These are phyloP conservation scores for Glyptemys insculpta DNA, from an alignment of 2,797 vertebrate species.

Conservation along the genomic window DNA sequence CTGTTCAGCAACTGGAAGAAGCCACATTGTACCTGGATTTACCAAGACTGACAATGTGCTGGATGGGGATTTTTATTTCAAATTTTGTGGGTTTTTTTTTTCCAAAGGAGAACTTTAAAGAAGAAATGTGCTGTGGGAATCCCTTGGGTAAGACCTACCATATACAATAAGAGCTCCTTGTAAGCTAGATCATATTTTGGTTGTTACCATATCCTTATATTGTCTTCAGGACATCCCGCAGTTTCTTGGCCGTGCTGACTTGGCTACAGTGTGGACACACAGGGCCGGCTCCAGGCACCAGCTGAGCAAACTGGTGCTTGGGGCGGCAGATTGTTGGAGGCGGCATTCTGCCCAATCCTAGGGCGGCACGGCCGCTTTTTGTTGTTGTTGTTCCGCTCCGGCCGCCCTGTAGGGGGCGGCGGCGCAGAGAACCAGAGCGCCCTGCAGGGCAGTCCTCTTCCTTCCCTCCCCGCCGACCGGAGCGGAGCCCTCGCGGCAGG, in stretches of 20 bases:
- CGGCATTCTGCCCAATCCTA: too few species aligned
- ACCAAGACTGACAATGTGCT: background rate
- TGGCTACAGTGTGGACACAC: background rate
- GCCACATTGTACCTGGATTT: background rate
- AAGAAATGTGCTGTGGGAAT: background rate
- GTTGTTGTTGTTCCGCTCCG: too few species aligned
- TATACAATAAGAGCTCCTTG: background rate
- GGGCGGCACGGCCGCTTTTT: too few species aligned
- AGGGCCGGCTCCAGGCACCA: too few species aligned
- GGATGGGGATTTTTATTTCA: background rate
- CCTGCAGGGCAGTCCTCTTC: too few species aligned
- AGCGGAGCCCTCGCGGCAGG: too few species aligned
- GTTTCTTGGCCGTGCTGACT: background rate
- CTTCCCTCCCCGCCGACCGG: too few species aligned
- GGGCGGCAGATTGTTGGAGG: too few species aligned
- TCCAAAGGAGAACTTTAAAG: background rate
- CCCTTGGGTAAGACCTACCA: background rate
- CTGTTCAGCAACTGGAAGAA: background rate
- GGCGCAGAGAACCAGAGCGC: too few species aligned
- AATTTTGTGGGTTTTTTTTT: background rate
- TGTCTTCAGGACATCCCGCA: background rate
- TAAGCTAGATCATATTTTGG: background rate
- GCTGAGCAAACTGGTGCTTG: too few species aligned
- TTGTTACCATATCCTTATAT: background rate
- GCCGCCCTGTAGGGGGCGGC: too few species aligned